phyloP scores from a whole-genome alignment of 2,797 vertebrate genomes.

The Sibirionetta formosa region DNA sequence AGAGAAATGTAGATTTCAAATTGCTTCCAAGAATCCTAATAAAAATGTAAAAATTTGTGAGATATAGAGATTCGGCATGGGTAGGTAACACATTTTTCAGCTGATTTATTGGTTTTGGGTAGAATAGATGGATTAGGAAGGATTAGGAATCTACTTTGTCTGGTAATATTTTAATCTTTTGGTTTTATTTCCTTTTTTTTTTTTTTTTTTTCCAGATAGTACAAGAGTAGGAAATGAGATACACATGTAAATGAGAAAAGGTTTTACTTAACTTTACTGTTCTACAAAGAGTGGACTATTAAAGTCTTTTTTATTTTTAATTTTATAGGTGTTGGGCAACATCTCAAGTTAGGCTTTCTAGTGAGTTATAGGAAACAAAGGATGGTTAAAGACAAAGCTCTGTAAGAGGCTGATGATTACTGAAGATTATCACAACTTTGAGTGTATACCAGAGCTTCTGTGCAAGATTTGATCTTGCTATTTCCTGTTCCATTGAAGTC shows the following conservation, averaged over 20 bases:
- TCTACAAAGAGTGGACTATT: rapidly evolving
- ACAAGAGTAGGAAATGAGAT: not conserved
- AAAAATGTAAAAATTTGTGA: not conserved
- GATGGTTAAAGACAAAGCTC: not conserved
- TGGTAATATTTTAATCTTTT: not conserved
- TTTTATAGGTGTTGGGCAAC: not conserved
- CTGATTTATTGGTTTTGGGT: not conserved
- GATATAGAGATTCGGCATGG: not conserved
- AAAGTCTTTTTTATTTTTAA: not conserved
- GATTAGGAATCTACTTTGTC: not conserved
- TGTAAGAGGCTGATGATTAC: not conserved
- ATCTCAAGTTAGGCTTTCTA: not conserved
- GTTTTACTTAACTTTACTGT: not conserved
- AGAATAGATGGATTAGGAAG: not conserved
- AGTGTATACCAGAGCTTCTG: not conserved
- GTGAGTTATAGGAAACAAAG: not conserved
- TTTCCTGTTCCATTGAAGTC: not conserved
- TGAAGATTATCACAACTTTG: not conserved
- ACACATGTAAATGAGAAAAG: not conserved
- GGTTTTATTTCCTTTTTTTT: not conserved
- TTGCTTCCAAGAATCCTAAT: not conserved
- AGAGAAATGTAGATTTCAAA: not conserved
- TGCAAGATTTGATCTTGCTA: not conserved
- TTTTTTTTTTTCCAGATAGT: not conserved
- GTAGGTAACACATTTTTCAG: rapidly evolving